Conservation (phyloP, 2,888 invertebrate species). For the Cremastinae sp. region DNA sequence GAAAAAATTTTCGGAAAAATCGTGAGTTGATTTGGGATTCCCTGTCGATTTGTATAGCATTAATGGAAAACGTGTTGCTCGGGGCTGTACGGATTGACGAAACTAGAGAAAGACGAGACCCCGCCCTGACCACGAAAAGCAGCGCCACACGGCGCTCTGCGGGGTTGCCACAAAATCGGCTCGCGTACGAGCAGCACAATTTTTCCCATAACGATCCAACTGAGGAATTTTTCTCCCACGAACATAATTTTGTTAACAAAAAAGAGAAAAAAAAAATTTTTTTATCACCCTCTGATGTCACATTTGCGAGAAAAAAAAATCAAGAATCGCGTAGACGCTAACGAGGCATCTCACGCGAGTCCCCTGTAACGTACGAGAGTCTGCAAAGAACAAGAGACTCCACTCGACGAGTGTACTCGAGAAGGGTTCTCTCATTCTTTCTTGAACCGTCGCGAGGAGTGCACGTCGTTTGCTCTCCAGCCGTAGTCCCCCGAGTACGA, state of each 20-base stretch:
- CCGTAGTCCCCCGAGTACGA: neutral
- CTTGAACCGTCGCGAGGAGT: slow-evolving; percentile 11
- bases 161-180: slow-evolving; percentile 54
- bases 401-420: neutral
- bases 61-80: slow-evolving; percentile 33
- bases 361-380: neutral
- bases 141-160: slow-evolving; percentile 30
- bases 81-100: slow-evolving; percentile 44
- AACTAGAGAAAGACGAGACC: slow-evolving; percentile 55
- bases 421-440: slow-evolving; percentile 1
- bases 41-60: neutral
- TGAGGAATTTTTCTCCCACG: too few species aligned
- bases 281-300: too few species aligned
- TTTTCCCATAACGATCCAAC: neutral
- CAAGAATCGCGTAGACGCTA: too few species aligned
- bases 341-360: neutral
- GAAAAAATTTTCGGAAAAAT: too few species aligned
- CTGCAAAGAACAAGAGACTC: neutral
- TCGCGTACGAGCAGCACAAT: slow-evolving; percentile 8
- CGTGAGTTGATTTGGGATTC: neutral
- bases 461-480: slow-evolving; percentile 3
- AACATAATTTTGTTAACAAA: too few species aligned
- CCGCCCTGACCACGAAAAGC: slow-evolving; percentile 66
- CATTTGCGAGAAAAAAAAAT: neutral
- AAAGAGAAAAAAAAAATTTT: too few species aligned